Conservation (phyloP, 2,888 invertebrate genomes). For the Fragum fragum region DNA sequence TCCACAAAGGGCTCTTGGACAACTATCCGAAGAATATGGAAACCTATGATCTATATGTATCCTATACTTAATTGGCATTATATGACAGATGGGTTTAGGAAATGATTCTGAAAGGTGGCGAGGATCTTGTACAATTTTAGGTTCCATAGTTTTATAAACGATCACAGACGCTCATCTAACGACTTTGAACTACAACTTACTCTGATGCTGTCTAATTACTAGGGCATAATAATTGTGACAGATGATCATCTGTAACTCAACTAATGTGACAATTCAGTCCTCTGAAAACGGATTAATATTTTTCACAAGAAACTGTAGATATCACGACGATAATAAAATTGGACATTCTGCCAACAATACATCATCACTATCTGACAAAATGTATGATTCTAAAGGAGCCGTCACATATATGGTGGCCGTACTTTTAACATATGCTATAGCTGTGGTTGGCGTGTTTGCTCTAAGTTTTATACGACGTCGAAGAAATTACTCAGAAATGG, state of each 20-base stretch:
- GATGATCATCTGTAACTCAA: conserved; percentile 28
- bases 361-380: background rate
- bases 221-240: background rate
- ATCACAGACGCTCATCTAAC: too few species aligned
- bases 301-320: conserved; percentile 13
- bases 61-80: too few species aligned
- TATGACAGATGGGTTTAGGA: too few species aligned
- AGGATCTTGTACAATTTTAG: too few species aligned
- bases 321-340: background rate
- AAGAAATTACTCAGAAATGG: conserved; percentile 54
- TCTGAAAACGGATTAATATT: conserved; percentile 1
- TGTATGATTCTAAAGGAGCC: conserved; percentile 74
- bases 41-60: too few species aligned
- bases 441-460: conserved; percentile 75
- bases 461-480: conserved; percentile 71
- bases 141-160: too few species aligned
- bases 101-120: too few species aligned
- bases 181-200: background rate
- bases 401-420: conserved; percentile 77
- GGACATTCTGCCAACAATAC: background rate
- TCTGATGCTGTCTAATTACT: background rate
- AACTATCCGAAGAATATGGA: too few species aligned
- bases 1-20: too few species aligned
- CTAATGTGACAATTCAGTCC: conserved; percentile 15
- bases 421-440: conserved; percentile 75